These are phyloP conservation scores for Antechinus stuartii DNA, from an alignment of 2,113 vertebrate species.

Conservation along the genomic window DNA sequence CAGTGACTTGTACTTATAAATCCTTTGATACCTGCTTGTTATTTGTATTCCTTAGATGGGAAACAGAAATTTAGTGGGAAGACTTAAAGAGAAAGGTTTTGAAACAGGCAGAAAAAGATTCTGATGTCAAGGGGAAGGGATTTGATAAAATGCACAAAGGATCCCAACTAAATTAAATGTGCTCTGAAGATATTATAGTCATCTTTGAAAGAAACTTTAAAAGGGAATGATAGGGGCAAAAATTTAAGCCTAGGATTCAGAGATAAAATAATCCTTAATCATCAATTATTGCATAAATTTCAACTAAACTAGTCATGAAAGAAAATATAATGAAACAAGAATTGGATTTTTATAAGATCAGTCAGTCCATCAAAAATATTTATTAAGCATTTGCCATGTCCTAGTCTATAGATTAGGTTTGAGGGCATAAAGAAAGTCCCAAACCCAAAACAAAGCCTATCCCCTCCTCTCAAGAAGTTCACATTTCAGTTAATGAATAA, in stretches of 20 bases:
- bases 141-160: not conserved
- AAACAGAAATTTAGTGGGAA: not conserved
- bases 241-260: too few species aligned
- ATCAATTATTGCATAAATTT: not conserved
- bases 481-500: too few species aligned
- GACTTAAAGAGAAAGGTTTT: not conserved
- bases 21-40: not conserved
- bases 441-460: too few species aligned
- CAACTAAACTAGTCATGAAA: not conserved
- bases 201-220: not conserved
- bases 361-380: too few species aligned
- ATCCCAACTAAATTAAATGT: not conserved
- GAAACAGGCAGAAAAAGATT: not conserved
- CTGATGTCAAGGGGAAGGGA: not conserved
- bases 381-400: too few species aligned
- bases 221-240: not conserved
- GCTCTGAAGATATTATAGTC: not conserved
- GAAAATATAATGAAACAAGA: not conserved
- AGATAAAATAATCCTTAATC: not conserved
- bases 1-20: not conserved
- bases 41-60: not conserved
- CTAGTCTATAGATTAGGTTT: too few species aligned
- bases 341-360: not conserved
- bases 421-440: too few species aligned
- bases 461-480: too few species aligned